Conservation (phyloP, 2,888 invertebrate species). For the Latrodectus hesperus region DNA sequence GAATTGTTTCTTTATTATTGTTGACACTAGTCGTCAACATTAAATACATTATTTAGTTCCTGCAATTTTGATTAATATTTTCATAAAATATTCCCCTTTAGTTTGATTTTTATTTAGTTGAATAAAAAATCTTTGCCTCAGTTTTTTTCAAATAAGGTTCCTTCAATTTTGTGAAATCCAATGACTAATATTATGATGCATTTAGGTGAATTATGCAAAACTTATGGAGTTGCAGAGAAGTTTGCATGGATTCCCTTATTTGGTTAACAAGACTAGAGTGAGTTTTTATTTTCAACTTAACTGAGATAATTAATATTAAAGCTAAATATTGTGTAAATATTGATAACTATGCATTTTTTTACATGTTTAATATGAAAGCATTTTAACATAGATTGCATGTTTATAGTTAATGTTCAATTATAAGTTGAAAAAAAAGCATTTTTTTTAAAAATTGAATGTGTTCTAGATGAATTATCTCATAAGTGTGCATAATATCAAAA, state of each 20-base stretch:
- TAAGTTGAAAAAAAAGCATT: not conserved
- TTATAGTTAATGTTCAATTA: not conserved
- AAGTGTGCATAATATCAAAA: too few species aligned
- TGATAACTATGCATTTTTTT: not conserved
- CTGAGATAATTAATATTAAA: not conserved
- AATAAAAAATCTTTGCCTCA: too few species aligned
- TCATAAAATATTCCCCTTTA: too few species aligned
- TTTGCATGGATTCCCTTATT: constrained; percentile 84
- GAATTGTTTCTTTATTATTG: too few species aligned
- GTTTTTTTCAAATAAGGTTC: too few species aligned
- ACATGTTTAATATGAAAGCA: not conserved
- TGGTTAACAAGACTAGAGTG: constrained; percentile 81
- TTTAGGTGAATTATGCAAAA: constrained; percentile 84
- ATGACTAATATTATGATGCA: not conserved
- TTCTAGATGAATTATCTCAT: not conserved
- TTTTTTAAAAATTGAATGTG: not conserved
- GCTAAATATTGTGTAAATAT: not conserved
- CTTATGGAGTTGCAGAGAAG: constrained; percentile 92
- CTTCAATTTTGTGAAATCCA: too few species aligned
- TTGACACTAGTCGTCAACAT: too few species aligned
- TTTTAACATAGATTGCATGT: not conserved
- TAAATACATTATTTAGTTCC: too few species aligned
- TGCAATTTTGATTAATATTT: too few species aligned
- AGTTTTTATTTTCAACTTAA: not conserved
- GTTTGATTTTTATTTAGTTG: too few species aligned